Base-by-base conservation (phyloP, 2,888 invertebrate genomes). In the Didymodactylos carnosus region DNA sequence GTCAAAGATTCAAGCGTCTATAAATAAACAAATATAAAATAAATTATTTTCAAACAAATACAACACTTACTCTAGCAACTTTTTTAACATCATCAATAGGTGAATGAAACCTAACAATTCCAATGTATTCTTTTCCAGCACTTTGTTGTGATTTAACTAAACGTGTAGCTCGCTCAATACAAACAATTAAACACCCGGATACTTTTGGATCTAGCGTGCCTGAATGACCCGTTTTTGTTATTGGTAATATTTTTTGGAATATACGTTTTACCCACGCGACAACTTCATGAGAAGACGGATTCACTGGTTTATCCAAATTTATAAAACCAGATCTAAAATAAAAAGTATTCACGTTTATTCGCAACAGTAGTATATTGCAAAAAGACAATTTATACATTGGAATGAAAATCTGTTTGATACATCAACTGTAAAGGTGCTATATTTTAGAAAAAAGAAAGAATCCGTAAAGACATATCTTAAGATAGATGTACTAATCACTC, bases 241-340 rank as follows among this genome's bases (percentile, higher is more conserved):
- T 94, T 82, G 92, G 90, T 19, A 98, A 85, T 35, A 35, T 35
- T 62, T 62, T 62, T n/a, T 35, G 35, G 19, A 62, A 13, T 78
- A 98, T 98, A 73, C 92, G 87, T 84, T 99, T 99, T 75, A 99
- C 91, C 98, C 98, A 99, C 0, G 98, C 93, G 0, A 99, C 98
- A 8, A 97, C 94, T 85, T 99, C 98, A 84, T 99, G 98, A 2
- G 95, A 95, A 77, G 95, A 97, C 0, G 98, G 98, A 85, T 99
- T 99, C 69, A 94, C 90, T 0, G 98, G 98, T 84, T 99, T 99
- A 83, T 99, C 98, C 49, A 99, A 87, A 85, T 98, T 98, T 72
- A 99, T 93, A 81, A 88, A 94, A 7, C 98, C 98, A 46, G 90
- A 77, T 78, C 83, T 82, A 76, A n/a, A n/a, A n/a, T n/a, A n/a